A percentile compares a stretch with the other conserved stretches of the same genome.
Evolutionary conservation across 2,888 invertebrate species (phyloP).

Genomic region (Acrocera orbiculus): DNA sequence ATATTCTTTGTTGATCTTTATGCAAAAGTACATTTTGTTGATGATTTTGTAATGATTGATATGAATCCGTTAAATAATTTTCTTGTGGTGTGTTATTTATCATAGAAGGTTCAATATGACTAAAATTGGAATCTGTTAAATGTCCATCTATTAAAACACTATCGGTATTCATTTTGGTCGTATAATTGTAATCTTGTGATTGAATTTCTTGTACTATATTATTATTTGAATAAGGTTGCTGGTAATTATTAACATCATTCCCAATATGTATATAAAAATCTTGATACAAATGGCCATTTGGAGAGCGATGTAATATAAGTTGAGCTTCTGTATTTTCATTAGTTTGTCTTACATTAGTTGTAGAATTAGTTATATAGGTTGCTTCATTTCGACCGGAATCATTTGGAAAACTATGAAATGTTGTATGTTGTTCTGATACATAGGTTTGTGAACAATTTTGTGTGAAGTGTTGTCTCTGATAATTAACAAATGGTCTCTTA

Average conservation of each 20-base stretch:
- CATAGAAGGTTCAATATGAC: constrained; percentile 5
- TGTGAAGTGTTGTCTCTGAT: too few species aligned
- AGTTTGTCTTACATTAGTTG: too few species aligned
- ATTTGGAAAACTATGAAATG: background rate
- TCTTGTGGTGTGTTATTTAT: constrained; percentile 4
- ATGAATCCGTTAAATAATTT: constrained; percentile 1
- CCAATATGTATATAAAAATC: constrained; percentile 13
- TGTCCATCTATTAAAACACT: constrained; percentile 6
- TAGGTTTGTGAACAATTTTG: too few species aligned
- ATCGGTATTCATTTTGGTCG: constrained; percentile 3
- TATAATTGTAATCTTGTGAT: constrained; percentile 5
- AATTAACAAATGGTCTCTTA: too few species aligned
- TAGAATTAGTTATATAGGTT: background rate
- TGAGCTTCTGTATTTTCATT: constrained; percentile 1
- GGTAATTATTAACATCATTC: too few species aligned
- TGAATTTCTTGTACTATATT: background rate
- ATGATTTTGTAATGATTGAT: background rate
- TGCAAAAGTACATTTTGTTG: background rate
- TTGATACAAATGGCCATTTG: constrained; percentile 15
- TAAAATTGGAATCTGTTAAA: constrained; percentile 6
- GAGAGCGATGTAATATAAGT: constrained; percentile 11
- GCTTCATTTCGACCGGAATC: background rate
- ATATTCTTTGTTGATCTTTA: constrained; percentile 14
- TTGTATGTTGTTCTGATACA: background rate
- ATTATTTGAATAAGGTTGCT: background rate